Evolutionary conservation across 2,113 vertebrate species (phyloP).

Genomic region (Solea senegalensis): DNA sequence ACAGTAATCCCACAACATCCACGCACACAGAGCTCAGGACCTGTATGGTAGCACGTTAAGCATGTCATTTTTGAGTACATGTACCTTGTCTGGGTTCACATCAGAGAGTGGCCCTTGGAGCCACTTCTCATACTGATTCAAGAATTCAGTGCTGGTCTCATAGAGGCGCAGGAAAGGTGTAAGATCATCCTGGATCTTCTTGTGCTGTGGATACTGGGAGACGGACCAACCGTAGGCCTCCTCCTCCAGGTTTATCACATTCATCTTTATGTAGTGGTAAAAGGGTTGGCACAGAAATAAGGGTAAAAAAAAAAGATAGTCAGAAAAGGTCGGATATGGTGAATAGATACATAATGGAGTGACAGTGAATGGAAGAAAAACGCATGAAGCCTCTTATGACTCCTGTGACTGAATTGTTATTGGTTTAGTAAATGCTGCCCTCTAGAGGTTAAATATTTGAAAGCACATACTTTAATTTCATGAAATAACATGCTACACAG

Average conservation of each 20-base stretch:
- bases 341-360: neutral
- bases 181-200: constrained; percentile 83
- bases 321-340: neutral
- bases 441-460: constrained; percentile 6
- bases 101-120: constrained; percentile 82
- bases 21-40: too few species aligned
- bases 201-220: constrained; percentile 86
- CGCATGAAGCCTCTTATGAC: neutral
- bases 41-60: too few species aligned
- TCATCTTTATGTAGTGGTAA: constrained; percentile 76
- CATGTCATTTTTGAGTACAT: neutral
- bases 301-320: neutral
- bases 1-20: too few species aligned
- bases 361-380: neutral
- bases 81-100: constrained; percentile 84
- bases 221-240: constrained; percentile 86
- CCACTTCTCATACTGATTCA: constrained; percentile 79
- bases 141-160: constrained; percentile 83
- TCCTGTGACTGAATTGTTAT: neutral
- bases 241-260: constrained; percentile 88
- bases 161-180: constrained; percentile 86
- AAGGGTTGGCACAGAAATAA: neutral
- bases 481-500: neutral
- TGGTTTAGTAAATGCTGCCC: constrained; percentile 30
- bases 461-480: neutral